Evolutionary conservation across 2,797 vertebrate species (phyloP), one percentile per base, ranked within the genome.

Genomic region (Rhabdophis nuchalis): DNA sequence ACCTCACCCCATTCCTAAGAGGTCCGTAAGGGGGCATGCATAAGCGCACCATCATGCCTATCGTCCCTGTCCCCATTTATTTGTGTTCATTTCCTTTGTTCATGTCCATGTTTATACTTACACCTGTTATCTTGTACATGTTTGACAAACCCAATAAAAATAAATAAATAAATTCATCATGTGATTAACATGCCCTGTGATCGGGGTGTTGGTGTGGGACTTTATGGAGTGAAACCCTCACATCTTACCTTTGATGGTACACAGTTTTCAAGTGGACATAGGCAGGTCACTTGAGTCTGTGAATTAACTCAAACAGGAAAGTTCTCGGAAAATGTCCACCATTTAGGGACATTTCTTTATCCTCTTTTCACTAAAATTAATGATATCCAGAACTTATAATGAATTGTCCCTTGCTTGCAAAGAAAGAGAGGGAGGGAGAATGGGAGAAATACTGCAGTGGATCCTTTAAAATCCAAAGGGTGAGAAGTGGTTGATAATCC

Each of bases 361-460:
- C 14, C 29, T 54, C 12, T 10, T 13, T 53, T 57, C 25, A 20
- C 36, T 52, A 20, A 86, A 60, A 60, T 90, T 25, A 1, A 20
- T 86, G 52, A 46, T 52, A 32, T 53, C 57, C 29, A 53, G 20
- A 25, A 91, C 29, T 53, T 86, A 52, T 11, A 54, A 41, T 25
- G 56, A 56, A 56, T 46, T 4, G 85, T 23, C 41, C 9, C 23
- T 32, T 87, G 13, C 25, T 91, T 72, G 27, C n/a, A 16, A 57
- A 18, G 93, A 72, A 29, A 16, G 86, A 92, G 23, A 0, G 87
- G 5, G 93, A 88, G 92, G 86, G 95, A 95, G 91, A 7, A 10
- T n/a, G 32, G 54, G 92, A 20, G 16, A 7, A 56, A 58, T 2
- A 64, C 52, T 88, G 53, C 87, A 91, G 18, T 87, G 85, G 5